phyloP scores from a whole-genome alignment of 2,113 vertebrate species.

The Ailurus styani region DNA sequence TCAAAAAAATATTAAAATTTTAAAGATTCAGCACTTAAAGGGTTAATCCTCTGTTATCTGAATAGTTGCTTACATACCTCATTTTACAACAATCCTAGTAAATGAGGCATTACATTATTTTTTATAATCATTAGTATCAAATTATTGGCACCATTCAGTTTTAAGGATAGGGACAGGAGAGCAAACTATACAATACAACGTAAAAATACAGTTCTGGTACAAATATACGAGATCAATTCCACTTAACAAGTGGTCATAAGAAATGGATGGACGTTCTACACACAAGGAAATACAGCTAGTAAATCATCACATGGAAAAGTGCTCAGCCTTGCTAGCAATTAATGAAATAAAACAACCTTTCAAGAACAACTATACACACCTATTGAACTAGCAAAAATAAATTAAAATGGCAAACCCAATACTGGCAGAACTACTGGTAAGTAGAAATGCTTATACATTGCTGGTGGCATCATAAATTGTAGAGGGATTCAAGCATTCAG shows the following conservation, averaged over 20 bases:
- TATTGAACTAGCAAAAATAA: slow-evolving; percentile 65
- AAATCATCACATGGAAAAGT: slow-evolving; percentile 60
- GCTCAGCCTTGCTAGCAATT: slow-evolving; percentile 48
- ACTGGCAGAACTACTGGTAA: slow-evolving; percentile 59
- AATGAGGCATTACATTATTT: slow-evolving; percentile 60
- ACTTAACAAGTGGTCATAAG: slow-evolving; percentile 65
- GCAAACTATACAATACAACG: slow-evolving; percentile 78
- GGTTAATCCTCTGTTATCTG: slow-evolving; percentile 63
- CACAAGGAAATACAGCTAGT: slow-evolving; percentile 40
- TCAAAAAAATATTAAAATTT: slow-evolving; percentile 71
- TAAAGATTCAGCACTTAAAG: slow-evolving; percentile 67
- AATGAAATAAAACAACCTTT: slow-evolving; percentile 59
- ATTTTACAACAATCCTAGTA: slow-evolving; percentile 52
- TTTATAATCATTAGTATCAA: slow-evolving; percentile 73
- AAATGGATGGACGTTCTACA: slow-evolving; percentile 58
- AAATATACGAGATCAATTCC: slow-evolving; percentile 62
- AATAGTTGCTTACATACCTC: slow-evolving; percentile 49
- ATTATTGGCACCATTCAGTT: slow-evolving; percentile 80
- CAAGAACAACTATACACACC: slow-evolving; percentile 49
- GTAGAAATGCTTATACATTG: slow-evolving; percentile 68
- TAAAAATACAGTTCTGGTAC: slow-evolving; percentile 80
- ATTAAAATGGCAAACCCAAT: slow-evolving; percentile 65
- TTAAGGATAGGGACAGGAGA: slow-evolving; percentile 71
- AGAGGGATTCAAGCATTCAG: slow-evolving; percentile 68
- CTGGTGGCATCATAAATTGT: slow-evolving; percentile 71